Percentiles rank a stretch among this genome's conserved stretches.
Conservation (phyloP, 53 echinoderm and acorn worm genomes). For the Echinarachnius parma region DNA sequence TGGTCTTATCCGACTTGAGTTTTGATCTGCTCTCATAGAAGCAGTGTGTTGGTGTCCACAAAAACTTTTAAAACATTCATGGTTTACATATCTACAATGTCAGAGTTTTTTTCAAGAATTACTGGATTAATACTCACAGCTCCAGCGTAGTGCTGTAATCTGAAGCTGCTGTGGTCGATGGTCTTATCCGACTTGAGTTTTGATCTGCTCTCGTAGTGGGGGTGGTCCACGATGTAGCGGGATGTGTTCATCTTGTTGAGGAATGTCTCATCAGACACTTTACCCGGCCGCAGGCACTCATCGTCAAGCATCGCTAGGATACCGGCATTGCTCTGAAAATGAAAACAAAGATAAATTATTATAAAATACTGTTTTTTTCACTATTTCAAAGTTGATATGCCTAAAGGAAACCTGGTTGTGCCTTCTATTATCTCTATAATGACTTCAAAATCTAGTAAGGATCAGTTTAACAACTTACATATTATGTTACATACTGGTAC, state of each 20-base stretch:
- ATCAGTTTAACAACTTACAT: too few species aligned
- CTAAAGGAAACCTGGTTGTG: too few species aligned
- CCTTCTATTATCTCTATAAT: too few species aligned
- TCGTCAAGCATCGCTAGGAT: slow-evolving; percentile 98
- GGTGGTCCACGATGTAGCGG: slow-evolving; percentile 65
- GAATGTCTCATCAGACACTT: slow-evolving; percentile 79
- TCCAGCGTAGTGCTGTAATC: slow-evolving; percentile 94
- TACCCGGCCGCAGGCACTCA: slow-evolving; percentile 93
- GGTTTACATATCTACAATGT: too few species aligned
- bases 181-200: slow-evolving; percentile 94
- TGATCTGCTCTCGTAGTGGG: slow-evolving; percentile 87
- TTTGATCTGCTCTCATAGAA: slow-evolving; percentile 75
- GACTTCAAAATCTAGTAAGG: too few species aligned
- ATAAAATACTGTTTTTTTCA: too few species aligned
- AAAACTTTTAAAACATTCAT: too few species aligned
- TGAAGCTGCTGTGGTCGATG: slow-evolving; percentile 79
- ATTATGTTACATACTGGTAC: too few species aligned
- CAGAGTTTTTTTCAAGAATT: too few species aligned
- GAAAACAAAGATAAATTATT: not conserved
- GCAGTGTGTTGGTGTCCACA: too few species aligned
- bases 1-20: slow-evolving; percentile 76
- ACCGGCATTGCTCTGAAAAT: slow-evolving; percentile 72
- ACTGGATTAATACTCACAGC: slow-evolving; percentile 88
- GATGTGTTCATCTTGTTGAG: slow-evolving; percentile 77
- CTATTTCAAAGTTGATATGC: too few species aligned